Conservation (phyloP, 92 coral and sea anemone species). For the Zoanthus sansibaricus region DNA sequence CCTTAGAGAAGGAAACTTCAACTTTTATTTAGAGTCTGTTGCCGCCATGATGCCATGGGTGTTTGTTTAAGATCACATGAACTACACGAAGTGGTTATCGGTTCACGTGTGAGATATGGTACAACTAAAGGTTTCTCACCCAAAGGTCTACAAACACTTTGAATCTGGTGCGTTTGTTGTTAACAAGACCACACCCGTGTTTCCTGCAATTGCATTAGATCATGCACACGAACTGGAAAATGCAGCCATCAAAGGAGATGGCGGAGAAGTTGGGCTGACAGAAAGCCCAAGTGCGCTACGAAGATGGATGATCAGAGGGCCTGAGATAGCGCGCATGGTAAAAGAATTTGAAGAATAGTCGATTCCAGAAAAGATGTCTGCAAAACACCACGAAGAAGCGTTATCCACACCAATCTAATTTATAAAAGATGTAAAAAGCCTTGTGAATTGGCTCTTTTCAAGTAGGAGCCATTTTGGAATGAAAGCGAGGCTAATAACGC, state of each 20-base stretch:
- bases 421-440: neutral
- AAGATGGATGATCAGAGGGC: neutral
- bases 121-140: too few relatives aligned
- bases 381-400: neutral
- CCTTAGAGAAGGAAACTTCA: too few relatives aligned
- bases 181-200: neutral
- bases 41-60: too few relatives aligned
- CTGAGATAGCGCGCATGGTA: neutral
- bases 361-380: neutral
- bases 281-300: neutral
- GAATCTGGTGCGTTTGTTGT: neutral
- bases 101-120: too few relatives aligned
- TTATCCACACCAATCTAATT: neutral
- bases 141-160: too few relatives aligned
- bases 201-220: neutral
- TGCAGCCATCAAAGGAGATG: neutral
- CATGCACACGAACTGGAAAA: neutral
- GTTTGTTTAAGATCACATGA: too few relatives aligned
- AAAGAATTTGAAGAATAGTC: neutral
- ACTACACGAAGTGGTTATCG: too few relatives aligned
- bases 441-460: neutral
- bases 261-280: neutral
- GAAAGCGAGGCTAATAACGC: neutral
- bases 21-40: too few relatives aligned
- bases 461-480: too few relatives aligned